These are phyloP conservation scores for Pogonophryne albipinna DNA, from an alignment of 2,797 vertebrate species.

Conservation along the genomic window DNA sequence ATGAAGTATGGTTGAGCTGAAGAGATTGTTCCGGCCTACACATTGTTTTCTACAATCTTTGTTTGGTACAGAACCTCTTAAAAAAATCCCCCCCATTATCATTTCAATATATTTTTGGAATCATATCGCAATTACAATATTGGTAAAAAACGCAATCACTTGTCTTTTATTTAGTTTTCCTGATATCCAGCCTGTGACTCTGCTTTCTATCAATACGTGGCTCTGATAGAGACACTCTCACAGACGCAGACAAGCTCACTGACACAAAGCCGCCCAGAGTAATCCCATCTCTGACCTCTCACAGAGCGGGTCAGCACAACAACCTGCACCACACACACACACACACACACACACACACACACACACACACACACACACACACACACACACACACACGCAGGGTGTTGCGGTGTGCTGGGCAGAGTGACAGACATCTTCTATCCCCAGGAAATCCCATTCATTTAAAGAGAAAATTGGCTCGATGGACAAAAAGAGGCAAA, in stretches of 20 bases:
- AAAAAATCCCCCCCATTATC: too few species aligned
- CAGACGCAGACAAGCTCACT: slow-evolving; percentile 22
- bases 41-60: too few species aligned
- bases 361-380: slow-evolving; percentile 27
- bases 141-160: too few species aligned
- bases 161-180: too few species aligned
- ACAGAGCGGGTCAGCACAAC: slow-evolving; percentile 46
- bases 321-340: slow-evolving; percentile 29
- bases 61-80: too few species aligned
- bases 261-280: slow-evolving; percentile 48
- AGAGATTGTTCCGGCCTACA: too few species aligned
- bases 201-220: slow-evolving; percentile 22
- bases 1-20: too few species aligned
- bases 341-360: slow-evolving; percentile 20
- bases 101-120: too few species aligned
- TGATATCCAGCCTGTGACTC: not conserved
- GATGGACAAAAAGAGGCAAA: slow-evolving; percentile 47
- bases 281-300: slow-evolving; percentile 63
- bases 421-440: slow-evolving; percentile 41
- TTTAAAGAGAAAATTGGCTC: slow-evolving; percentile 74
- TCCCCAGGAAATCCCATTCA: slow-evolving; percentile 73
- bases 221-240: slow-evolving; percentile 13
- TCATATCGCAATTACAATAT: too few species aligned
- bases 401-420: slow-evolving; percentile 20
- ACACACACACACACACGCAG: slow-evolving; percentile 10